These are phyloP conservation scores for Sphenopsis melanotis DNA, from an alignment of 2,797 vertebrate species.

Conservation along the genomic window DNA sequence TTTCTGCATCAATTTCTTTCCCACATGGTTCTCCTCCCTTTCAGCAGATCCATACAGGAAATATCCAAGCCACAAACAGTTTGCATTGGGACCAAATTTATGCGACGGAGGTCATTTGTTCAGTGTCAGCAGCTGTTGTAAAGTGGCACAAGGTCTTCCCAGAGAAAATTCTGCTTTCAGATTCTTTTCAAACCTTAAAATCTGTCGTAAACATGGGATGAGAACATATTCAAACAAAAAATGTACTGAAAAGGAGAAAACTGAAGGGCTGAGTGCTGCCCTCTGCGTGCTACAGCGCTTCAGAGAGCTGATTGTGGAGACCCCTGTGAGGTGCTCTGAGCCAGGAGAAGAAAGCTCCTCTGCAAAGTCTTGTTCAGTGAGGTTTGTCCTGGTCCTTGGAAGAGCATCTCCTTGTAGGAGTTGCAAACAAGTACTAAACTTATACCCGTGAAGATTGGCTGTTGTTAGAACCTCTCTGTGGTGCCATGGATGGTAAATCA, in stretches of 20 bases:
- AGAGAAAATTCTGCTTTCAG: neutral
- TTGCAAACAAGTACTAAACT: neutral
- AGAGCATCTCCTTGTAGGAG: neutral
- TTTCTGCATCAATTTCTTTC: neutral
- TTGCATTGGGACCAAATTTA: neutral
- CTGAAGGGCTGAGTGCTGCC: neutral
- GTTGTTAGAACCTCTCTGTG: neutral
- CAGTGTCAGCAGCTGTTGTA: neutral
- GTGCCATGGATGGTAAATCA: neutral
- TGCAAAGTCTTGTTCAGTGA: neutral
- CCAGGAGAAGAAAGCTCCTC: neutral
- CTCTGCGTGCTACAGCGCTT: neutral
- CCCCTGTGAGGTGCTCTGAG: neutral
- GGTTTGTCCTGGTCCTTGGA: neutral
- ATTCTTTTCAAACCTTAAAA: neutral
- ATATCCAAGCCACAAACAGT: neutral
- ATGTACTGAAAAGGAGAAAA: neutral
- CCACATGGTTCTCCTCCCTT: neutral
- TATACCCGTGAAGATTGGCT: neutral
- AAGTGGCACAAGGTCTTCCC: neutral
- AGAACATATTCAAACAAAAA: neutral
- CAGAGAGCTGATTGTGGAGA: neutral
- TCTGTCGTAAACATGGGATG: neutral
- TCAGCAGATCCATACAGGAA: neutral
- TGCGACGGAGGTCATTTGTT: neutral